A percentile compares a stretch with the other conserved stretches of the same genome.
Evolutionary conservation across 2,888 invertebrate genomes (phyloP).

Genomic region (Ommatoiulus sabulosus): DNA sequence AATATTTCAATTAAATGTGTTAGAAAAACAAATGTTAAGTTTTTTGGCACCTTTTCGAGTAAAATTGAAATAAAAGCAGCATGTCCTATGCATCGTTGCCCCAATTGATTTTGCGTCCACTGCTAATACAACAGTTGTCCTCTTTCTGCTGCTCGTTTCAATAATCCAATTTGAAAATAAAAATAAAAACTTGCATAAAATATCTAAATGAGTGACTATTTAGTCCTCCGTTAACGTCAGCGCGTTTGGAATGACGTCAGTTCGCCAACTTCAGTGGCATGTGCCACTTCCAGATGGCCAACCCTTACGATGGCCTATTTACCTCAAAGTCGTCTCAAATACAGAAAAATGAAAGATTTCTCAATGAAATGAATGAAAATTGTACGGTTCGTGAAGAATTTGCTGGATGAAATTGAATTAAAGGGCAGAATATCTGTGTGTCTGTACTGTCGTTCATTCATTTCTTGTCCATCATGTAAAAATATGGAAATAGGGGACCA

Average conservation of each 20-base stretch:
- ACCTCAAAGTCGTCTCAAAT: not conserved
- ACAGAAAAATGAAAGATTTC: not conserved
- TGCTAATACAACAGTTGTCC: not conserved
- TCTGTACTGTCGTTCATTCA: too few species aligned
- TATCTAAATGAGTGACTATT: not conserved
- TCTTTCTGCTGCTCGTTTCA: not conserved
- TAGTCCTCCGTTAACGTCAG: not conserved
- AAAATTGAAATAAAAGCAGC: too few species aligned
- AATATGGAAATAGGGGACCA: too few species aligned
- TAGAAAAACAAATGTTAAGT: too few species aligned
- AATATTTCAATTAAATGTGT: too few species aligned
- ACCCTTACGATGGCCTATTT: not conserved
- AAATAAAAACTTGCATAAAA: slow-evolving; percentile 3
- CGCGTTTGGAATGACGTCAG: not conserved
- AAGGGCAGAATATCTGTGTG: too few species aligned
- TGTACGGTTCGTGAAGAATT: too few species aligned
- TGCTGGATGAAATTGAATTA: too few species aligned
- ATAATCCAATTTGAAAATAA: not conserved
- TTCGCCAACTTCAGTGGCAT: not conserved
- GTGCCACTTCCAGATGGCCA: not conserved
- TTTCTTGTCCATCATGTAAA: too few species aligned
- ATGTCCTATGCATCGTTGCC: too few species aligned
- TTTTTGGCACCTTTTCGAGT: too few species aligned
- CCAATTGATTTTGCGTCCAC: too few species aligned
- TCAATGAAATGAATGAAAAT: not conserved